A percentile compares a stretch with the other conserved stretches of the same genome.
Conservation (phyloP, 2,888 invertebrate species). For the Nezara viridula region DNA sequence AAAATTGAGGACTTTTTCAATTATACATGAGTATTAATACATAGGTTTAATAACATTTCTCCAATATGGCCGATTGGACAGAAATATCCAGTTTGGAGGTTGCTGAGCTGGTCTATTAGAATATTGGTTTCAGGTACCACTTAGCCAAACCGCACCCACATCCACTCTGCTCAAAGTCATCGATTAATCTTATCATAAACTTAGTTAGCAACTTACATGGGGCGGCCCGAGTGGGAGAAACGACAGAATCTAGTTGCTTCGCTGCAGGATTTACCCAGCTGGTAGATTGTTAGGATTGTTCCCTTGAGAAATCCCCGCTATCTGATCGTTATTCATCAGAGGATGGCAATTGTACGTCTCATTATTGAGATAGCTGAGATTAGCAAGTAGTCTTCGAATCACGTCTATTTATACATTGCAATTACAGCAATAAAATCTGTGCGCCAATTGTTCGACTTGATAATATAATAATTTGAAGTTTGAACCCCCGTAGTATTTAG, state of each 20-base stretch:
- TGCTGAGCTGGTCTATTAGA: background rate
- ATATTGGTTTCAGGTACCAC: background rate
- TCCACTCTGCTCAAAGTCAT: background rate
- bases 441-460: too few species aligned
- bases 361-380: background rate
- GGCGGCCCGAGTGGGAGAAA: background rate
- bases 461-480: too few species aligned
- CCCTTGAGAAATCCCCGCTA: background rate
- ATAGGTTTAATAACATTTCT: too few species aligned
- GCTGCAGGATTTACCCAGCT: background rate
- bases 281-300: background rate
- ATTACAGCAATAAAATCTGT: background rate
- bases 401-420: background rate
- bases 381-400: background rate
- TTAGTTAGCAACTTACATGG: background rate
- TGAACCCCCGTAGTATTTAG: too few species aligned
- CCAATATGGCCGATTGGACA: too few species aligned
- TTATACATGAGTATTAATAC: too few species aligned
- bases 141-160: constrained; percentile 2
- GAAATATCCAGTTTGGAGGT: background rate
- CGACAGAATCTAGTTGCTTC: background rate
- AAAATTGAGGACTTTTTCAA: too few species aligned
- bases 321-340: background rate
- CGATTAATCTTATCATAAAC: background rate
- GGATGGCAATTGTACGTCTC: background rate